Conservation (phyloP, 2,113 vertebrate species). For the Spermophilus dauricus region DNA sequence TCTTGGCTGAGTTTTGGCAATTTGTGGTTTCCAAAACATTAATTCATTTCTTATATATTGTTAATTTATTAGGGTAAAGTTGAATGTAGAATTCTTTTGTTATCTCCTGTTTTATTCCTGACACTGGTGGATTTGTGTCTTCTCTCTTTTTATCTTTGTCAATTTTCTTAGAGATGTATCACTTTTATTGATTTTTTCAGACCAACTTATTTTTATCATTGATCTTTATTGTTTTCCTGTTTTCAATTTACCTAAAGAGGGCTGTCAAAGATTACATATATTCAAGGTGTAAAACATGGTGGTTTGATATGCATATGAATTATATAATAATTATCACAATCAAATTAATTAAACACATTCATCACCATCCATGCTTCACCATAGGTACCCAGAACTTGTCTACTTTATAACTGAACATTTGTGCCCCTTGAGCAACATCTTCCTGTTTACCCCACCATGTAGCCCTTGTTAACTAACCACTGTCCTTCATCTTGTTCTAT, state of each 20-base stretch:
- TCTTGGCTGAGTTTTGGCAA: not conserved
- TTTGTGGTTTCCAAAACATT: not conserved
- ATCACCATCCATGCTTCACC: not conserved
- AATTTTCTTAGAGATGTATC: not conserved
- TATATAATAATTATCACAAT: not conserved
- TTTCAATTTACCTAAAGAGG: not conserved
- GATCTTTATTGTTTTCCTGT: not conserved
- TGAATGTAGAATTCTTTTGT: not conserved
- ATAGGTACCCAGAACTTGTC: not conserved
- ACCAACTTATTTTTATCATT: not conserved
- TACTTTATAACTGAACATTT: not conserved
- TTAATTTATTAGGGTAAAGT: not conserved
- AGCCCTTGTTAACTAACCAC: not conserved
- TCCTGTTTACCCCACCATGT: not conserved
- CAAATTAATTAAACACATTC: not conserved
- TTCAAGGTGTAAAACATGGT: not conserved
- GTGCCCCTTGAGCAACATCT: not conserved
- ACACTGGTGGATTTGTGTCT: not conserved
- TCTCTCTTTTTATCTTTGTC: not conserved
- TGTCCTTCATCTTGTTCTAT: not conserved
- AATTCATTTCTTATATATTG: not conserved
- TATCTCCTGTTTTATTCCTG: not conserved
- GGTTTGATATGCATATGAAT: not conserved
- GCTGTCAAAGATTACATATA: not conserved
- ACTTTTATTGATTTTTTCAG: not conserved